Evolutionary conservation across 2,888 invertebrate species (phyloP).

Genomic region (Neoscelio sp.): DNA sequence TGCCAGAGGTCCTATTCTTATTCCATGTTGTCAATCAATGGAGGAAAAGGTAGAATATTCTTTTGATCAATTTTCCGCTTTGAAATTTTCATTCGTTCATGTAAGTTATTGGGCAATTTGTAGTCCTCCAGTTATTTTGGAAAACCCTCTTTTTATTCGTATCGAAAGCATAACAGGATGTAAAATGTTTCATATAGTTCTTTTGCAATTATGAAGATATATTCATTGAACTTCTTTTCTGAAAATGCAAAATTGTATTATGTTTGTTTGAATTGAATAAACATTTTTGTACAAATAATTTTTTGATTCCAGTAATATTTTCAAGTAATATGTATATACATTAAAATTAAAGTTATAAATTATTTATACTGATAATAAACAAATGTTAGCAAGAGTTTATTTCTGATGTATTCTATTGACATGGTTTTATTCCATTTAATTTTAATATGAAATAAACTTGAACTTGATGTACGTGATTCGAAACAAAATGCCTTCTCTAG

Average conservation of each 20-base stretch:
- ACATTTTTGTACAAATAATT: too few species aligned
- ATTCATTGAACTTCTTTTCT: conserved; percentile 11
- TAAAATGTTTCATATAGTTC: conserved; percentile 16
- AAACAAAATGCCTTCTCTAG: conserved; percentile 14
- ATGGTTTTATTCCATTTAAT: neutral
- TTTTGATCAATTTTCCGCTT: conserved; percentile 30
- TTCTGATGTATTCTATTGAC: too few species aligned
- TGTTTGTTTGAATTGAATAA: conserved; percentile 3
- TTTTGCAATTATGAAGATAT: neutral
- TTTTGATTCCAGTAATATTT: too few species aligned
- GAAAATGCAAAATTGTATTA: neutral
- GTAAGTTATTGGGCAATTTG: conserved; percentile 21
- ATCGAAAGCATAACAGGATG: neutral
- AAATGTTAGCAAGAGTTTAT: too few species aligned
- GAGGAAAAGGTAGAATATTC: conserved; percentile 3
- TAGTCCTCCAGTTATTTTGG: conserved; percentile 5
- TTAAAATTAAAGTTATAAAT: too few species aligned
- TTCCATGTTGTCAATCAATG: conserved; percentile 4
- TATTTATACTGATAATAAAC: too few species aligned
- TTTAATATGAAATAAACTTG: conserved; percentile 14
- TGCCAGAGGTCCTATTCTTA: conserved; percentile 2
- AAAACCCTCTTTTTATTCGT: conserved; percentile 7
- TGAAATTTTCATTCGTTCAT: conserved; percentile 19
- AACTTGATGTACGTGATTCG: conserved; percentile 17
- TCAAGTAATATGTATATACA: too few species aligned